These are phyloP conservation scores for Oasisia sp. DNA, from an alignment of 2,888 invertebrate species.

Conservation along the genomic window DNA sequence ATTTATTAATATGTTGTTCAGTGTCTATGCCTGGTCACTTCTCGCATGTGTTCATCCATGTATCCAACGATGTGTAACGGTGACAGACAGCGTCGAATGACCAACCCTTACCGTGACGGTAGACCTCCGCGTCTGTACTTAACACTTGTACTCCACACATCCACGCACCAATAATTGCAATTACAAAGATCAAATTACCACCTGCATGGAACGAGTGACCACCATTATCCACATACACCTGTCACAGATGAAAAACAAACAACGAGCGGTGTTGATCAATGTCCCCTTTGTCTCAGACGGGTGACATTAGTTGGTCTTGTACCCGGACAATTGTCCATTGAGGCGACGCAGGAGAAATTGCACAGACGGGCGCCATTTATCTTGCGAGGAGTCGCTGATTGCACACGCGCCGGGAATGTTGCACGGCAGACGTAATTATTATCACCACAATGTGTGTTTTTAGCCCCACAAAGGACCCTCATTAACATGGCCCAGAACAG, in stretches of 20 bases:
- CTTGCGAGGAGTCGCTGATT: background rate
- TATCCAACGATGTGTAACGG: background rate
- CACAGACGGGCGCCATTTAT: background rate
- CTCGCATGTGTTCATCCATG: background rate
- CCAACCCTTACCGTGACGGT: background rate
- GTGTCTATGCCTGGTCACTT: background rate
- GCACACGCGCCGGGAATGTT: background rate
- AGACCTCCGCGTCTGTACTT: background rate
- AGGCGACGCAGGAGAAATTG: background rate
- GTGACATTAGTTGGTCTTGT: background rate
- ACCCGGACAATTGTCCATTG: background rate
- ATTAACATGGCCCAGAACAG: background rate
- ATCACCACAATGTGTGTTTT: background rate
- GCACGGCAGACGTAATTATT: slow-evolving; percentile 6
- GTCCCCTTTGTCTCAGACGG: background rate
- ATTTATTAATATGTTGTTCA: slow-evolving; percentile 12
- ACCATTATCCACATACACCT: background rate
- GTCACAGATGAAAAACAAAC: slow-evolving; percentile 5
- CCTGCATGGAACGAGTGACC: background rate
- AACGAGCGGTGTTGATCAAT: background rate
- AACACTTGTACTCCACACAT: background rate
- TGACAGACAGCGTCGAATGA: too few species aligned
- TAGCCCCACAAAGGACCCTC: background rate
- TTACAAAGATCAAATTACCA: background rate
- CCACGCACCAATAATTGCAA: background rate